phyloP scores from a whole-genome alignment of 2,888 invertebrate genomes.

The Chrysolina haemoptera region DNA sequence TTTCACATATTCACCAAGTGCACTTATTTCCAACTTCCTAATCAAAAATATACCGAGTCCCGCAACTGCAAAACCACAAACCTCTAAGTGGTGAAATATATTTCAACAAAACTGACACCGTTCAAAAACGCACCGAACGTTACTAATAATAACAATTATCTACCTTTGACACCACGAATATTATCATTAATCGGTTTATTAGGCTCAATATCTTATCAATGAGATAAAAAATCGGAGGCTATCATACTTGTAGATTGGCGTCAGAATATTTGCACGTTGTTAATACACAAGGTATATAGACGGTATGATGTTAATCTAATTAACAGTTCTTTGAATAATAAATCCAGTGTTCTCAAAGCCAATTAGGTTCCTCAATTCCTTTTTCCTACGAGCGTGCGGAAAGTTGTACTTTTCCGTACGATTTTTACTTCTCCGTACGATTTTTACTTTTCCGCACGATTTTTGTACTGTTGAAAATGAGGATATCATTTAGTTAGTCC shows the following conservation, averaged over 20 bases:
- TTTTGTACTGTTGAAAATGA: too few species aligned
- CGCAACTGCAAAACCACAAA: background rate
- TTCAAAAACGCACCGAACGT: background rate
- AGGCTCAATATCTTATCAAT: slow-evolving; percentile 2
- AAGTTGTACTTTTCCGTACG: too few species aligned
- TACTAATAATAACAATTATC: background rate
- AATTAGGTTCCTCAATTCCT: too few species aligned
- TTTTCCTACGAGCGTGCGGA: too few species aligned
- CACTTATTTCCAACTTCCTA: background rate
- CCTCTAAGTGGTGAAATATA: background rate
- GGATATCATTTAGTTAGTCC: too few species aligned
- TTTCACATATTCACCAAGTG: background rate
- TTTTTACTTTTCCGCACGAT: too few species aligned
- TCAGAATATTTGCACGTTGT: slow-evolving; percentile 15
- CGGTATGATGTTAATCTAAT: slow-evolving; percentile 16
- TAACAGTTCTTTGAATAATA: background rate
- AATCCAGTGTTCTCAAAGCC: too few species aligned
- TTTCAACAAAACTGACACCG: background rate
- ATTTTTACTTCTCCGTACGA: too few species aligned
- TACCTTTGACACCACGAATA: background rate
- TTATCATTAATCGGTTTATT: slow-evolving; percentile 14
- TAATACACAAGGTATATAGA: slow-evolving; percentile 3
- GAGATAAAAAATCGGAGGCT: slow-evolving; percentile 2
- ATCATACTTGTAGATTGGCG: slow-evolving; percentile 10
- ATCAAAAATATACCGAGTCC: background rate